Conservation (phyloP, 2,797 vertebrate genomes). For the Anolis apletophallus region DNA sequence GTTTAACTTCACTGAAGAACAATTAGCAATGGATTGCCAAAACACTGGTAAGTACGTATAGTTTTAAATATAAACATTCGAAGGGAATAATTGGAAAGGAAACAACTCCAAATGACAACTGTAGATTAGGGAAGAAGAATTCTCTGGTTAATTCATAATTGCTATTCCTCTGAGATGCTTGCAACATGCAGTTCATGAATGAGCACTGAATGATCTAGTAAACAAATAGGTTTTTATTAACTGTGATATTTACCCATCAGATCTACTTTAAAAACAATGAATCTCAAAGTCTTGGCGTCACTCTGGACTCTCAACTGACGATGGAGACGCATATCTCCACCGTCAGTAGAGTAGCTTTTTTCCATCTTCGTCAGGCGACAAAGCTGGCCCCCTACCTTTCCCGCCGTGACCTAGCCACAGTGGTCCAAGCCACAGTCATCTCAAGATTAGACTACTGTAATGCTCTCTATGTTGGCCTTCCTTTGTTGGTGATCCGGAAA, state of each 20-base stretch:
- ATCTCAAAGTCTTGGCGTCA: too few species aligned
- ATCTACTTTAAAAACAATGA: not conserved
- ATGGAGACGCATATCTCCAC: too few species aligned
- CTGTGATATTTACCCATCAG: not conserved
- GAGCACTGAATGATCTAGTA: constrained; percentile 41
- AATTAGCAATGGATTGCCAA: constrained; percentile 42
- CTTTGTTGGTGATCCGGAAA: too few species aligned
- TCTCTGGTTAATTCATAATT: constrained; percentile 56
- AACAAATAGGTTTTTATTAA: not conserved
- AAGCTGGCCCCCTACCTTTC: too few species aligned
- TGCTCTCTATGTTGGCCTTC: too few species aligned
- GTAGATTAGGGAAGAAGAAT: constrained; percentile 59
- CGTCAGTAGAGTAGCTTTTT: too few species aligned
- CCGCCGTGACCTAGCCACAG: too few species aligned
- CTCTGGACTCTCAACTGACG: too few species aligned
- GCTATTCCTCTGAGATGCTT: constrained; percentile 59
- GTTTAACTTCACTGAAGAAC: constrained; percentile 54
- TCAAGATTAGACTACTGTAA: too few species aligned
- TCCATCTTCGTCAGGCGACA: too few species aligned
- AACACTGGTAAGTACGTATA: constrained; percentile 48
- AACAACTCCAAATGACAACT: constrained; percentile 65
- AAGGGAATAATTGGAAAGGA: constrained; percentile 56
- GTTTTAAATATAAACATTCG: constrained; percentile 59
- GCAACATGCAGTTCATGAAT: constrained; percentile 6
- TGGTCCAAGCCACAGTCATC: too few species aligned